Evolutionary conservation across 2,113 vertebrate genomes (phyloP), one percentile per base, ranked within the genome.

Genomic region (Cairina moschata): DNA sequence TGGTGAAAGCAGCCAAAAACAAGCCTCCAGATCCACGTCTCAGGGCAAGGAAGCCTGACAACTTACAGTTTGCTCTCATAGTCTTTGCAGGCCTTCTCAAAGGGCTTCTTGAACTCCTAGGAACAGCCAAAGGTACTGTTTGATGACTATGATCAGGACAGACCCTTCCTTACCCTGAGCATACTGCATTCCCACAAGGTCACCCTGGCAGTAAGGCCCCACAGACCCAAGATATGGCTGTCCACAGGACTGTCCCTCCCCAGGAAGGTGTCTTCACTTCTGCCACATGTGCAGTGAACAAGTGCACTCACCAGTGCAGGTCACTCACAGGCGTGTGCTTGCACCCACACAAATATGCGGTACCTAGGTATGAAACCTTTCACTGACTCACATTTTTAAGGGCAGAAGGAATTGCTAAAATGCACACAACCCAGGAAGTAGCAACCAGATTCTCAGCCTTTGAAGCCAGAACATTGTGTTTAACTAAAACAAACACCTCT

Each of bases 41-140:
- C 2, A 1, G 40, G 31, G 59, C 25, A 38, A 54, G 29, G 58
- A 54, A 52, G 31, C 18, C 59, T 25, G 17, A 20, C 58, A 67
- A 98, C 98, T 98, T 92, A 98, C 97, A 98, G 97, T 95, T 98
- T 98, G 84, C 74, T 98, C 77, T 98, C 98, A 80, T 98, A 98
- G 93, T 98, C 97, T 89, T 97, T 98, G 97, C 97, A 98, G 31
- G 98, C 96, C 95, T 97, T 98, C 73, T 98, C 98, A 96, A 98
- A 97, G 15, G 98, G 98, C 68, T 98, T 98, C 95, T 97, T 98
- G 90, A 98, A 92, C 77, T 98, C 98, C 98, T 98, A 71, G 72
- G 56, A 60, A 72, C 65, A 95, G 55, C 90, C 29, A 83, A 65
- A 72, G 48, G 34, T 17, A 66, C 11, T 17, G 5, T 14, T 88